These are phyloP conservation scores for Leucosticte australis DNA, from an alignment of 2,113 vertebrate species.

Conservation along the genomic window DNA sequence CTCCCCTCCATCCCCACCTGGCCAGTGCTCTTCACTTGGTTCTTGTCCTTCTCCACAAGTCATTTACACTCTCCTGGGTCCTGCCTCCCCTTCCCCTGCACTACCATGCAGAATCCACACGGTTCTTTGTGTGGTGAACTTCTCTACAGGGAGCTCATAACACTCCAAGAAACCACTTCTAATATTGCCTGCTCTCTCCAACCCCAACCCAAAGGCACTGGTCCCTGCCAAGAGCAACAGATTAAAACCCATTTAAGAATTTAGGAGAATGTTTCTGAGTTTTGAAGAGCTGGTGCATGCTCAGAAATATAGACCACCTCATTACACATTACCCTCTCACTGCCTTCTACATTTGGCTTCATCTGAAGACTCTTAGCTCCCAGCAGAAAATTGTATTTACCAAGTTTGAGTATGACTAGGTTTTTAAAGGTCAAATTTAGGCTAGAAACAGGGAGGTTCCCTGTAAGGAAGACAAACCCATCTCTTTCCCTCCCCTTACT, in stretches of 20 bases:
- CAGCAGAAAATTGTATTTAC: neutral
- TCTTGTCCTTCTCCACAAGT: neutral
- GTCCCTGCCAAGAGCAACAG: conserved; percentile 50
- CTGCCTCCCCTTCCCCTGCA: neutral
- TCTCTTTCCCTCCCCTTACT: neutral
- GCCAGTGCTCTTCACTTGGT: neutral
- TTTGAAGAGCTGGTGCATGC: neutral
- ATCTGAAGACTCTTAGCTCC: neutral
- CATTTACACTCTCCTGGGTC: neutral
- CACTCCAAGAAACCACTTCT: conserved; percentile 28
- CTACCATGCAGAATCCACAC: rapidly evolving
- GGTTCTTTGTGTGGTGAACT: neutral
- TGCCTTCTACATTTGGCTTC: neutral
- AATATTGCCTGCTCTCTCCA: conserved; percentile 11
- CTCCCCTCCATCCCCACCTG: neutral
- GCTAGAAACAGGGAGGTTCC: conserved; percentile 4
- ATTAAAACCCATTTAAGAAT: conserved; percentile 36
- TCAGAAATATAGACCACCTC: neutral
- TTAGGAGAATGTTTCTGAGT: conserved; percentile 2
- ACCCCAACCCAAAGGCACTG: conserved; percentile 2
- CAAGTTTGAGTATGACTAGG: neutral
- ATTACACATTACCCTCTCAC: neutral
- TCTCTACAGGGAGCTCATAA: conserved; percentile 1
- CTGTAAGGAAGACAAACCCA: neutral
- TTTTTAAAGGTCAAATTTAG: neutral